Percentiles rank a stretch among this genome's conserved stretches.
Conservation (phyloP, 23 tunicate genomes). For the Halocynthia aurantium region DNA sequence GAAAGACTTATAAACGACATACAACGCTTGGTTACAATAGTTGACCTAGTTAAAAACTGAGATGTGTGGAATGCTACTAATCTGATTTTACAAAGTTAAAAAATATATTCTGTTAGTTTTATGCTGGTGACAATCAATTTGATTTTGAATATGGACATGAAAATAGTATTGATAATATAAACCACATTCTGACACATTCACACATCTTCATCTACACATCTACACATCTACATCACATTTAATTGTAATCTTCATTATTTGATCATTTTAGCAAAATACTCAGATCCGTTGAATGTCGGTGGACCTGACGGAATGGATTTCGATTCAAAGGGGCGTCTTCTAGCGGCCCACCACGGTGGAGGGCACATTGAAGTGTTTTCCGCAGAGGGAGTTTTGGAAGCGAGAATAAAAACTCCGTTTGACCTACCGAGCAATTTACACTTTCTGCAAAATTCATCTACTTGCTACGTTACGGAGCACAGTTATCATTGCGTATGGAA, state of each 20-base stretch:
- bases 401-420: slow-evolving; percentile 69
- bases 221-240: too few species aligned
- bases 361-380: slow-evolving; percentile 67
- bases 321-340: slow-evolving; percentile 34
- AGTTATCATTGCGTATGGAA: slow-evolving; percentile 56
- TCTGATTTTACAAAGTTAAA: too few species aligned
- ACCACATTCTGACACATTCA: too few species aligned
- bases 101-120: too few species aligned
- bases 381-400: slow-evolving; percentile 35
- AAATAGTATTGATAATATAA: too few species aligned
- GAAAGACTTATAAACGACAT: too few species aligned
- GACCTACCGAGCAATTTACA: slow-evolving; percentile 56
- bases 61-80: too few species aligned
- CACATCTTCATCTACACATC: too few species aligned
- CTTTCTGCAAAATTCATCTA: slow-evolving; percentile 38
- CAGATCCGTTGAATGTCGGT: slow-evolving; percentile 14
- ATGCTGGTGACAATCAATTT: too few species aligned
- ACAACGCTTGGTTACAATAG: too few species aligned
- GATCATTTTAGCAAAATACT: background rate
- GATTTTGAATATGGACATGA: too few species aligned
- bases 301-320: slow-evolving; percentile 96
- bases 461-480: slow-evolving; percentile 87
- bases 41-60: too few species aligned
- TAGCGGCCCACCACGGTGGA: slow-evolving; percentile 78
- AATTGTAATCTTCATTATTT: background rate